Evolutionary conservation across 2,797 vertebrate genomes (phyloP).

Genomic region (Eidolon dupreanum): DNA sequence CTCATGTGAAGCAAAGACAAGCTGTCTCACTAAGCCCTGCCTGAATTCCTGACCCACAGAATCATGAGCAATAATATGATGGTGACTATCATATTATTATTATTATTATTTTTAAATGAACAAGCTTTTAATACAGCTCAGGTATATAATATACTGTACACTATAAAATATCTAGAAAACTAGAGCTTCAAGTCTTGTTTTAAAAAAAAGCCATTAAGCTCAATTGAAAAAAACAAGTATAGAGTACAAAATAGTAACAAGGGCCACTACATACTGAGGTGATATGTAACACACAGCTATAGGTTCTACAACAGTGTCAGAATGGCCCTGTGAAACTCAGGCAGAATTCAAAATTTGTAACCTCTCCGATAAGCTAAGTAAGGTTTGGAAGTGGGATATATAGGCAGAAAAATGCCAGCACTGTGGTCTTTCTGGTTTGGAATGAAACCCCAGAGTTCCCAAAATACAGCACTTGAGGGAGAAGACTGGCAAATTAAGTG

Average conservation of each 20-base stretch:
- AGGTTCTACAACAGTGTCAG: not conserved
- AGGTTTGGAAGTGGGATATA: not conserved
- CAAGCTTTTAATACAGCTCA: constrained; percentile 82
- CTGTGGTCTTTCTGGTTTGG: not conserved
- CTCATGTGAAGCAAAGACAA: not conserved
- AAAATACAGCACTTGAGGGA: not conserved
- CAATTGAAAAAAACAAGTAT: constrained; percentile 74
- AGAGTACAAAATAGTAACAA: constrained; percentile 80
- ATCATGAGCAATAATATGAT: constrained; percentile 23
- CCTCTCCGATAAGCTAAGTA: not conserved
- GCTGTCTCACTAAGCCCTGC: not conserved
- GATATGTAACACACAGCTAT: not conserved
- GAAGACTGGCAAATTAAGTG: not conserved
- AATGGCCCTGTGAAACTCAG: not conserved
- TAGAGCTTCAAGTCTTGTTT: constrained; percentile 83
- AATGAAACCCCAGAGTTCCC: not conserved
- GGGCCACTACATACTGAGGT: not conserved
- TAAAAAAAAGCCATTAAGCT: constrained; percentile 68
- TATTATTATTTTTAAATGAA: constrained; percentile 37
- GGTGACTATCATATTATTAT: not conserved
- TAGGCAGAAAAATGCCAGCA: not conserved
- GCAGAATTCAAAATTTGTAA: not conserved
- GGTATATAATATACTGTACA: constrained; percentile 83
- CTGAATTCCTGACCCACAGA: constrained; percentile 31
- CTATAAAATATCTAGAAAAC: constrained; percentile 84